A percentile compares a stretch with the other conserved stretches of the same genome.
Evolutionary conservation across 2,797 vertebrate species (phyloP).

Genomic region (Lerista edwardsae): DNA sequence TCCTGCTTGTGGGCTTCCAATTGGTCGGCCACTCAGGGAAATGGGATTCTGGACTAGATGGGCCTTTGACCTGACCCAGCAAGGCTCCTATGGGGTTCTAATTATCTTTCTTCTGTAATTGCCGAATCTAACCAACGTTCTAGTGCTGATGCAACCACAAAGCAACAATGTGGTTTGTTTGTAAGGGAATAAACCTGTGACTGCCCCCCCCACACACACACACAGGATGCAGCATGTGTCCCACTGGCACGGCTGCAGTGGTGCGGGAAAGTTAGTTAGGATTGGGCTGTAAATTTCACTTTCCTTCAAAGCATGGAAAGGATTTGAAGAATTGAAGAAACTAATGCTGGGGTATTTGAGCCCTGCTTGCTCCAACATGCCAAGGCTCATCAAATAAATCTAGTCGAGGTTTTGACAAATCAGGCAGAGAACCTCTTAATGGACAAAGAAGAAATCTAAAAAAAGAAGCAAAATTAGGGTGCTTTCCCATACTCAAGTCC

Average conservation of each 20-base stretch:
- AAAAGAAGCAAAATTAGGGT: constrained; percentile 7
- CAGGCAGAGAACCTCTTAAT: constrained; percentile 49
- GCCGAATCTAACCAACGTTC: neutral
- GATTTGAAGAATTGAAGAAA: constrained; percentile 42
- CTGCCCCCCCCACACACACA: no score
- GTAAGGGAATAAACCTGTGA: no score
- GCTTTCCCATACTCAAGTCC: constrained; percentile 55
- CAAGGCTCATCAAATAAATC: constrained; percentile 49
- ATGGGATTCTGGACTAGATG: no score
- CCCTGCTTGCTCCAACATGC: constrained; percentile 46
- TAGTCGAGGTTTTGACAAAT: constrained; percentile 51
- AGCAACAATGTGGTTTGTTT: no score
- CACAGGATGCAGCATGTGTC: no score
- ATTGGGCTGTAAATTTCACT: constrained; percentile 3
- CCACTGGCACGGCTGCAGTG: no score
- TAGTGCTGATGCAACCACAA: no score
- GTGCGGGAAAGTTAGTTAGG: neutral
- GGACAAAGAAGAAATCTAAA: constrained; percentile 9
- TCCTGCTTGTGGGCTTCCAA: no score
- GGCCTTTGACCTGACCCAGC: no score
- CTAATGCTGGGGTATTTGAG: constrained; percentile 43
- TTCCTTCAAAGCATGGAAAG: constrained; percentile 47
- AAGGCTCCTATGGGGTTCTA: no score
- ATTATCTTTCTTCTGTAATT: constrained; percentile 52
- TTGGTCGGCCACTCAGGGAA: no score